Conservation (phyloP, 1,140 invertebrate species). For the Neuroterus valhalla region DNA sequence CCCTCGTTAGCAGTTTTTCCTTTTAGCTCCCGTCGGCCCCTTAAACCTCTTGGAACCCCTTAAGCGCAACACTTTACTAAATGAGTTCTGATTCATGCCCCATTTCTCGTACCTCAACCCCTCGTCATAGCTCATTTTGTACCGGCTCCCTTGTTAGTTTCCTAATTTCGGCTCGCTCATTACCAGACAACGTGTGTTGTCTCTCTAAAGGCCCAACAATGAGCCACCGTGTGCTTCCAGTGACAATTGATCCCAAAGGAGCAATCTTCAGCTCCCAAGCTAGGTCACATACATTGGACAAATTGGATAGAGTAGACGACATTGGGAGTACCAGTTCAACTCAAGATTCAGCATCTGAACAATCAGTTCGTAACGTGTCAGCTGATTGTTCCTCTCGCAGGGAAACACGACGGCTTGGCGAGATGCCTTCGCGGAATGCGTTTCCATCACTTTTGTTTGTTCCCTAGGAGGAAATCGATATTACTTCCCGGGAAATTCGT, state of each 20-base stretch:
- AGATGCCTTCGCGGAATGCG: slow-evolving; percentile 17
- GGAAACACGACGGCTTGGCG: not conserved
- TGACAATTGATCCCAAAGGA: slow-evolving; percentile 29
- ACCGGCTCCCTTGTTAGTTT: slow-evolving; percentile 25
- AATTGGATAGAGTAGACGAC: not conserved
- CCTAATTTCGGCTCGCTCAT: slow-evolving; percentile 26
- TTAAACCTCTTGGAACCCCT: slow-evolving; percentile 24
- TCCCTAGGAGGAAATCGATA: slow-evolving; percentile 51
- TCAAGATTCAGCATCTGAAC: not conserved
- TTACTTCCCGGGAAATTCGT: slow-evolving; percentile 38
- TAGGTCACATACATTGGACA: slow-evolving; percentile 30
- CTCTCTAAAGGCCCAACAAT: slow-evolving; percentile 36
- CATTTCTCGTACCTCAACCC: slow-evolving; percentile 40
- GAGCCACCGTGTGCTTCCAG: slow-evolving; percentile 10
- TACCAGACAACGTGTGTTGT: slow-evolving; percentile 38
- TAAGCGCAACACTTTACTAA: slow-evolving; percentile 55
- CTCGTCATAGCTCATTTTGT: slow-evolving; percentile 34
- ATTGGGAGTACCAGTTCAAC: slow-evolving; percentile 3
- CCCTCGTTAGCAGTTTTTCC: slow-evolving; percentile 16
- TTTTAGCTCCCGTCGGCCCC: slow-evolving; percentile 18
- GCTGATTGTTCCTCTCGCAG: not conserved
- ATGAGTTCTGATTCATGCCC: slow-evolving; percentile 61
- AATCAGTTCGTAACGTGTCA: slow-evolving; percentile 10
- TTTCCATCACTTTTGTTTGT: slow-evolving; percentile 46
- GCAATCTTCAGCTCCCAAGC: slow-evolving; percentile 11